Percentiles rank a stretch among this genome's conserved stretches.
Conservation (phyloP, 1,140 invertebrate species). For the Hycleus cichorii region DNA sequence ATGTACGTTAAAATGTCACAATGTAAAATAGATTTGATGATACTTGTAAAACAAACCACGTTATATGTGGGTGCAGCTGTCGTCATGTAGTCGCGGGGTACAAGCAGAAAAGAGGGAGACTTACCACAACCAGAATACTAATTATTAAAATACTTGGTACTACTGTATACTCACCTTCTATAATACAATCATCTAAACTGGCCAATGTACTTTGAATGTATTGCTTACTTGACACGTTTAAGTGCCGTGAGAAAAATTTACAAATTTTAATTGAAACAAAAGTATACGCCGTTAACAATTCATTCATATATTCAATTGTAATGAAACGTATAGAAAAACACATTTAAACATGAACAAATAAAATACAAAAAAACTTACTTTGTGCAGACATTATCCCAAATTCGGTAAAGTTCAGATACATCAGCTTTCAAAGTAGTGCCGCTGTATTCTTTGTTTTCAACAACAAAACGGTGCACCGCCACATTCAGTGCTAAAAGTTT, state of each 20-base stretch:
- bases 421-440: slow-evolving; percentile 57
- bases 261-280: too few species aligned
- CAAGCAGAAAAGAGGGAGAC: slow-evolving; percentile 9
- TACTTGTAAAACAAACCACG: slow-evolving; percentile 19
- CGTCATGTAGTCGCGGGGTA: slow-evolving; percentile 14
- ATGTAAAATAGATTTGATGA: slow-evolving; percentile 17
- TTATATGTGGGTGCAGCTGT: slow-evolving; percentile 23
- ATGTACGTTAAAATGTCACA: slow-evolving; percentile 18
- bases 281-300: background rate
- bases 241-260: slow-evolving; percentile 22
- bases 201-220: slow-evolving; percentile 20
- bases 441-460: slow-evolving; percentile 45
- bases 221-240: slow-evolving; percentile 1
- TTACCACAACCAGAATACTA: slow-evolving; percentile 16
- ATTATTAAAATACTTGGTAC: slow-evolving; percentile 19
- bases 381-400: slow-evolving; percentile 70
- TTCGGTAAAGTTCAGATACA: slow-evolving; percentile 63
- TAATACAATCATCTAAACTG: background rate
- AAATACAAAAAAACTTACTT: slow-evolving; percentile 49
- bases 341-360: slow-evolving; percentile 18
- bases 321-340: slow-evolving; percentile 3
- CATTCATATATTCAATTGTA: slow-evolving; percentile 4
- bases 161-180: slow-evolving; percentile 14
- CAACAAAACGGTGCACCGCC: slow-evolving; percentile 63
- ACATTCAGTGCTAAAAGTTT: slow-evolving; percentile 64